Conservation (phyloP, 2,797 vertebrate species). For the Alcedo quadribrachys region DNA sequence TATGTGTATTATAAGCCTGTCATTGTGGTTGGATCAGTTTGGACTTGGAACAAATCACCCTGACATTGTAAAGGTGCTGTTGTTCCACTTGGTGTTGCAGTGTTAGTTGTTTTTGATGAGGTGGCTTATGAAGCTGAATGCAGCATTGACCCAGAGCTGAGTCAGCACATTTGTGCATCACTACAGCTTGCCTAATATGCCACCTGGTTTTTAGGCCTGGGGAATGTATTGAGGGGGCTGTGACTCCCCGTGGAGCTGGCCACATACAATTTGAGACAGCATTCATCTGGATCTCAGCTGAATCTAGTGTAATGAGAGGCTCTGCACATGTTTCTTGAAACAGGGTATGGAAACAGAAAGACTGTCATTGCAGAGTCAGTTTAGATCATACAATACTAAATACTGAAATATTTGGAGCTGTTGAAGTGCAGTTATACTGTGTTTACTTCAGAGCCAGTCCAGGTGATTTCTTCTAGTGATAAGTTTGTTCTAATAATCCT, state of each 20-base stretch:
- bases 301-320: not conserved
- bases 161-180: not conserved
- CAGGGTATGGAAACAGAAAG: not conserved
- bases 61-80: rapidly evolving
- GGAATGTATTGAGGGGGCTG: not conserved
- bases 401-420: not conserved
- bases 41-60: not conserved
- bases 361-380: not conserved
- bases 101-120: not conserved
- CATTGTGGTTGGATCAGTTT: not conserved
- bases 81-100: not conserved
- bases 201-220: not conserved
- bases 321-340: not conserved
- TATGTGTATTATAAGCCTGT: not conserved
- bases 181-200: not conserved
- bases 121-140: not conserved
- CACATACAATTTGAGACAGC: not conserved
- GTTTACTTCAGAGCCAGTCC: not conserved
- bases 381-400: not conserved
- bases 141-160: not conserved
- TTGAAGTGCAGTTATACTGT: not conserved
- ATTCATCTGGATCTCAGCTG: not conserved
- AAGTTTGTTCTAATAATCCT: not conserved
- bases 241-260: not conserved
- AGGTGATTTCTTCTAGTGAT: rapidly evolving